Percentiles rank a stretch among this genome's conserved stretches.
phyloP scores from a whole-genome alignment of 2,888 invertebrate species.

The Drosophila glabriapex region DNA sequence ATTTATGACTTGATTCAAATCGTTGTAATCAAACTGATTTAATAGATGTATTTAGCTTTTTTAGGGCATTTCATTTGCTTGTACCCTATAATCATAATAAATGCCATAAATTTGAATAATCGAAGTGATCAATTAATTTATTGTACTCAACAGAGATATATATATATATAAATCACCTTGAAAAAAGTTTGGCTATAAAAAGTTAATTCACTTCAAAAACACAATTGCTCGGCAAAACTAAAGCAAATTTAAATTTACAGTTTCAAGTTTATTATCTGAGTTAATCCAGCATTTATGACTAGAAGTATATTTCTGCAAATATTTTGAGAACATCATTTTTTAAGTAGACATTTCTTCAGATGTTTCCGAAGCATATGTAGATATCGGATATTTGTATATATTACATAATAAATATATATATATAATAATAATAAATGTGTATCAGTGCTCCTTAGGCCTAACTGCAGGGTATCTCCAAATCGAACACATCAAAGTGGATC shows the following conservation, averaged over 20 bases:
- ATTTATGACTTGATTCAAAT: conserved; percentile 16
- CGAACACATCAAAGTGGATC: background rate
- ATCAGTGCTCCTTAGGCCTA: too few relatives aligned
- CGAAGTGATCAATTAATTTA: background rate
- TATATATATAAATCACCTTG: background rate
- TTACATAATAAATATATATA: background rate
- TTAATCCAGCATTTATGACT: background rate
- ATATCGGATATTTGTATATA: too few relatives aligned
- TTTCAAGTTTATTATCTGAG: background rate
- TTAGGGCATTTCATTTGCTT: background rate
- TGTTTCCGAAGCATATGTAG: too few relatives aligned
- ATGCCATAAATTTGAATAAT: background rate
- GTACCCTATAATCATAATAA: background rate
- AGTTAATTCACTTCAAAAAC: background rate
- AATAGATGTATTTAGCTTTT: background rate
- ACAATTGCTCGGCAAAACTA: background rate
- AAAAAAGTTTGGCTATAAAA: background rate
- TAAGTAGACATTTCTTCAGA: background rate
- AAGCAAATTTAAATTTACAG: background rate
- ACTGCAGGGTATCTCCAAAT: conserved; percentile 13
- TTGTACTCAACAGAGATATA: background rate
- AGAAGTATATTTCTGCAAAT: background rate
- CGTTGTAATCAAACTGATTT: conserved; percentile 7
- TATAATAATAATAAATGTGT: background rate
- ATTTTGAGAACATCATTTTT: too few relatives aligned